phyloP scores from a whole-genome alignment of 2,113 vertebrate genomes.

The Bubo scandiacus region DNA sequence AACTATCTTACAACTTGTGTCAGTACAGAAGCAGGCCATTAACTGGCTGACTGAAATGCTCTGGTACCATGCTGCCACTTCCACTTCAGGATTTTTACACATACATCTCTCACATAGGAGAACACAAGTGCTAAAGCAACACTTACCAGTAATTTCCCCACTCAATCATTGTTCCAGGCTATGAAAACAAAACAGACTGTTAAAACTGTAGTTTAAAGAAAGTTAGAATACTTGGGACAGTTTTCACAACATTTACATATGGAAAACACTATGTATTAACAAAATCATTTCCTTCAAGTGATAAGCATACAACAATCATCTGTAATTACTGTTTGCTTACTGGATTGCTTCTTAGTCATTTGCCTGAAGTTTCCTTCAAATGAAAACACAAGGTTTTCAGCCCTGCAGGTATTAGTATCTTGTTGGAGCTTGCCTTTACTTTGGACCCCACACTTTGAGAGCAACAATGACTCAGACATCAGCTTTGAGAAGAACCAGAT shows the following conservation, averaged over 20 bases:
- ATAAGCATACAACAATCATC: background rate
- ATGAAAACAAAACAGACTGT: constrained; percentile 40
- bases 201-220: background rate
- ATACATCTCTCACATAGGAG: background rate
- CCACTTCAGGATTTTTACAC: background rate
- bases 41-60: background rate
- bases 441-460: background rate
- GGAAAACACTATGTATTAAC: background rate
- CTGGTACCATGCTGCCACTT: background rate
- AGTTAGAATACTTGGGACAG: background rate
- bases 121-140: background rate
- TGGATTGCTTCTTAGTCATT: background rate
- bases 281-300: background rate
- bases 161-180: constrained; percentile 99
- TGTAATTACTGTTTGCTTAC: background rate
- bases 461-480: background rate
- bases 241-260: background rate
- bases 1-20: background rate
- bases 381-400: background rate
- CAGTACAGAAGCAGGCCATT: background rate
- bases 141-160: constrained; percentile 99
- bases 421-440: background rate
- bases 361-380: background rate
- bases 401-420: background rate
- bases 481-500: background rate